A percentile compares a stretch with the other conserved stretches of the same genome.
phyloP scores from a whole-genome alignment of 2,888 invertebrate genomes.

The Drosophila dives region DNA sequence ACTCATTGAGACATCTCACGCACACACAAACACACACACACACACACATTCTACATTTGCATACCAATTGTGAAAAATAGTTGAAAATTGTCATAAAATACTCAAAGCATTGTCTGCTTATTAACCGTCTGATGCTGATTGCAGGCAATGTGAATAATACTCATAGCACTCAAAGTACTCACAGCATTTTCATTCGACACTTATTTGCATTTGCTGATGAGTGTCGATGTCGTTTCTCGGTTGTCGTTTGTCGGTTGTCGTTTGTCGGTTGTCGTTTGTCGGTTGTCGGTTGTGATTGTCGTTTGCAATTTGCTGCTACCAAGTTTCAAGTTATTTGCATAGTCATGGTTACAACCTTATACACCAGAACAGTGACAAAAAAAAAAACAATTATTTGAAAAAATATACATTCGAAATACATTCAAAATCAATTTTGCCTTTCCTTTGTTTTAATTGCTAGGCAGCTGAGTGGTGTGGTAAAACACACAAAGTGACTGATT shows the following conservation, averaged over 20 bases:
- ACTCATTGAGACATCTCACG: constrained; percentile 27
- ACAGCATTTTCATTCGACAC: constrained; percentile 37
- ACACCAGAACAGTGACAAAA: constrained; percentile 48
- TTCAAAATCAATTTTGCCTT: constrained; percentile 71
- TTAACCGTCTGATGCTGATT: constrained; percentile 59
- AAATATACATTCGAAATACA: constrained; percentile 26
- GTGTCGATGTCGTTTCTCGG: constrained; percentile 28
- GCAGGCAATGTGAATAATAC: constrained; percentile 37
- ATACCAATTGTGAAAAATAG: constrained; percentile 50
- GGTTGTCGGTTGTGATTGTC: constrained; percentile 31
- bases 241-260: neutral
- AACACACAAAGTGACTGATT: constrained; percentile 52
- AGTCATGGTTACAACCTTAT: constrained; percentile 67
- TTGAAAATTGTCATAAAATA: constrained; percentile 38
- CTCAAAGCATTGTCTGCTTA: constrained; percentile 63
- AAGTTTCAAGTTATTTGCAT: constrained; percentile 69
- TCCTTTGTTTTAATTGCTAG: constrained; percentile 79
- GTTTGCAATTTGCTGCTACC: constrained; percentile 58
- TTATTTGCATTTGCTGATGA: constrained; percentile 71
- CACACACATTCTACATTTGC: constrained; percentile 51
- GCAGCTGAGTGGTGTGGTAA: constrained; percentile 6
- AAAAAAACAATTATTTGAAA: constrained; percentile 56
- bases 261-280: constrained; percentile 16
- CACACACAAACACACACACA: neutral
- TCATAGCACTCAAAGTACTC: constrained; percentile 32